A percentile compares a stretch with the other conserved stretches of the same genome.
Evolutionary conservation across 2,888 invertebrate genomes (phyloP).

Genomic region (Cenopis cana): DNA sequence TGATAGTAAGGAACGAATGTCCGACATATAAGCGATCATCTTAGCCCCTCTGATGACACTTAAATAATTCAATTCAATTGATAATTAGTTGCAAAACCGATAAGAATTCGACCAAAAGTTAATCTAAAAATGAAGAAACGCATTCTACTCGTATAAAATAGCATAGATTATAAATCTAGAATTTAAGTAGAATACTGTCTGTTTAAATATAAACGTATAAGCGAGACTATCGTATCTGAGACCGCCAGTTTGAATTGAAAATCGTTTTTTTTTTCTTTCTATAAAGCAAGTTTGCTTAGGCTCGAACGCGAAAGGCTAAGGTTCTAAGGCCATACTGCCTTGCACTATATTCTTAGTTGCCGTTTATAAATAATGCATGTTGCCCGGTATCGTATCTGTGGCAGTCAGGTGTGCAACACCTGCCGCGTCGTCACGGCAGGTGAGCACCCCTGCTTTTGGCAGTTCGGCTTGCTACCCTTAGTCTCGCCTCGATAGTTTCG

Average conservation of each 20-base stretch:
- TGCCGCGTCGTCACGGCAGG: conserved; percentile 67
- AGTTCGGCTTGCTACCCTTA: conserved; percentile 35
- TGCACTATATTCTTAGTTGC: conserved; percentile 5
- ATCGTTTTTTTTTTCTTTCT: conserved; percentile 2
- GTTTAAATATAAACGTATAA: conserved; percentile 1
- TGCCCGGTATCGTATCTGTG: conserved; percentile 23
- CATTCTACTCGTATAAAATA: conserved; percentile 8
- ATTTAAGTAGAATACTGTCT: conserved; percentile 20
- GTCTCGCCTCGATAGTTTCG: conserved; percentile 23
- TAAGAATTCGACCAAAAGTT: neutral
- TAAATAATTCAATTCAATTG: no score
- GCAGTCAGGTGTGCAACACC: conserved; percentile 67
- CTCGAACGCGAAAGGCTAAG: conserved; percentile 1
- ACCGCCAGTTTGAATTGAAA: neutral
- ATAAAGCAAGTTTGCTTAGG: neutral
- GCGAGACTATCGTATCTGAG: neutral
- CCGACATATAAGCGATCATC: no score
- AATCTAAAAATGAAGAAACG: conserved; percentile 1
- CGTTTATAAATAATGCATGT: conserved; percentile 25
- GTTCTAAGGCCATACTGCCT: conserved; percentile 24
- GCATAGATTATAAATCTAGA: conserved; percentile 4
- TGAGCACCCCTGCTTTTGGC: conserved; percentile 62
- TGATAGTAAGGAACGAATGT: no score
- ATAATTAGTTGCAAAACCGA: no score
- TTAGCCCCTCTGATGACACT: no score